Percentiles rank a stretch among this genome's conserved stretches.
Evolutionary conservation across 2,797 vertebrate genomes (phyloP).

Genomic region (Enteromius unitaeniatus): DNA sequence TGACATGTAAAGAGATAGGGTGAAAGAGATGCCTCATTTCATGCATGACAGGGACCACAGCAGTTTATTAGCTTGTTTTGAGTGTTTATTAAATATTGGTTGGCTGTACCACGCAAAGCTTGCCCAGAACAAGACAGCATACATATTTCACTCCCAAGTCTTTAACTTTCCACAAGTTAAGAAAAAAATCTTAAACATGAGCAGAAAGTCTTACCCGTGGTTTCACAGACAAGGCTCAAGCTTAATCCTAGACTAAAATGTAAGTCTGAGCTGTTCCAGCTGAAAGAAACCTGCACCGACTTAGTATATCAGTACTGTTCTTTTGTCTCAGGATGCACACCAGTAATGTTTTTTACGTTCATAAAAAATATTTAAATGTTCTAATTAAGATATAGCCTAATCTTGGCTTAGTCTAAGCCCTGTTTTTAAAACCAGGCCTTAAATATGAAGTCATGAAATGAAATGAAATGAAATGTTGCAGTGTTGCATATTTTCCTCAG

Average conservation of each 20-base stretch:
- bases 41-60: background rate
- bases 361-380: too few species aligned
- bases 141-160: background rate
- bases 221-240: too few species aligned
- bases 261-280: too few species aligned
- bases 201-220: background rate
- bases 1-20: conserved; percentile 4
- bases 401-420: too few species aligned
- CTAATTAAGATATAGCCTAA: too few species aligned
- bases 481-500: background rate
- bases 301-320: too few species aligned
- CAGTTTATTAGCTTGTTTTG: background rate
- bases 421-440: too few species aligned
- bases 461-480: background rate
- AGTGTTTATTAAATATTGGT: background rate
- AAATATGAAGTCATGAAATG: background rate
- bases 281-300: too few species aligned
- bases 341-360: too few species aligned
- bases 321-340: too few species aligned
- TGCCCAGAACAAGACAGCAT: background rate
- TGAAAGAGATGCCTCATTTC: background rate
- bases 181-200: background rate
- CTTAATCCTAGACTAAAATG: too few species aligned
- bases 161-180: background rate
- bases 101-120: background rate